These are phyloP conservation scores for Coenonympha arcania DNA, from an alignment of 2,888 invertebrate genomes.

Conservation along the genomic window DNA sequence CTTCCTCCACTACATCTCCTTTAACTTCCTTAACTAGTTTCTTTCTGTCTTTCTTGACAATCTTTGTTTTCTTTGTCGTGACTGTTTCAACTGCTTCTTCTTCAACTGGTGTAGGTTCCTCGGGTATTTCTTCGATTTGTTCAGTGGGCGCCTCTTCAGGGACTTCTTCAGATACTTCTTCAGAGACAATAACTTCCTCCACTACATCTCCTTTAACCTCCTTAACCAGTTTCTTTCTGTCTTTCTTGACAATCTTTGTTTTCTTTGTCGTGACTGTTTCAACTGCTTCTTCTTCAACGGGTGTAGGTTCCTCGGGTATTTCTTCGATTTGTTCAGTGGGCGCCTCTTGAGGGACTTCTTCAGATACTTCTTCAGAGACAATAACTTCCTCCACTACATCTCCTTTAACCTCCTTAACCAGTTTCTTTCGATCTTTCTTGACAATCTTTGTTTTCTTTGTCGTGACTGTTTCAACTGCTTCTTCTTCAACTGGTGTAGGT, in stretches of 20 bases:
- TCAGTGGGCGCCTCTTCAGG: neutral
- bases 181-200: neutral
- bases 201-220: conserved; percentile 35
- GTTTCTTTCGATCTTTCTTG: no score
- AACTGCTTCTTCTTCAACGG: conserved; percentile 54
- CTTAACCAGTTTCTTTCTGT: conserved; percentile 36
- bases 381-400: no score
- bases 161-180: conserved; percentile 25
- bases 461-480: no score
- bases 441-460: no score
- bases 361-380: no score
- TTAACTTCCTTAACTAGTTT: conserved; percentile 48
- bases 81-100: conserved; percentile 65
- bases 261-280: conserved; percentile 60
- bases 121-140: conserved; percentile 65
- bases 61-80: conserved; percentile 63
- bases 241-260: conserved; percentile 69
- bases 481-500: conserved; percentile 70
- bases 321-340: no score
- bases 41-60: conserved; percentile 30
- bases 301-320: neutral
- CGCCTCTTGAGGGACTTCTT: no score
- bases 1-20: no score
- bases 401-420: neutral
- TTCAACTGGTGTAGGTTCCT: conserved; percentile 69